These are phyloP conservation scores for Idaea aversata DNA, from an alignment of 2,888 invertebrate genomes.

Conservation along the genomic window DNA sequence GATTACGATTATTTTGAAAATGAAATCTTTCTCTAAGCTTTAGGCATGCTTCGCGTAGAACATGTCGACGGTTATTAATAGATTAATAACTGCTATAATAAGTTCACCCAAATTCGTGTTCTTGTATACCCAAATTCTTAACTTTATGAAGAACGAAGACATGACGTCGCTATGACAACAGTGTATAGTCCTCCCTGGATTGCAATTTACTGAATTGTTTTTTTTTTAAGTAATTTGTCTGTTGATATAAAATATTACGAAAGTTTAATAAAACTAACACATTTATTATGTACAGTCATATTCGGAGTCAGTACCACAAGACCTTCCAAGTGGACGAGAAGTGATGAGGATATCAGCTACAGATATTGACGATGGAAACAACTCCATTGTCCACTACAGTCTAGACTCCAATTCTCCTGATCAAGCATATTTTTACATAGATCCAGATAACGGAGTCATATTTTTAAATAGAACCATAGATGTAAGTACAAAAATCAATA, in stretches of 20 bases:
- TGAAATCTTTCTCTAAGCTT: slow-evolving; percentile 74
- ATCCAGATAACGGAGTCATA: slow-evolving; percentile 91
- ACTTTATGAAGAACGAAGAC: not conserved
- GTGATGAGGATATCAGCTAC: slow-evolving; percentile 96
- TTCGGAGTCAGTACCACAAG: slow-evolving; percentile 90
- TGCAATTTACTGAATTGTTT: too few relatives aligned
- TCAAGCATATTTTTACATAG: slow-evolving; percentile 88
- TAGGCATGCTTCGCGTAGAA: slow-evolving; percentile 77
- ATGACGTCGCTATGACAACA: not conserved
- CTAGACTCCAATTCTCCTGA: slow-evolving; percentile 73
- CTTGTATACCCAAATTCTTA: not conserved
- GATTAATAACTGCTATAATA: not conserved
- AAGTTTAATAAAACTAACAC: slow-evolving; percentile 20
- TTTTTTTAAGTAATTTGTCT: too few relatives aligned
- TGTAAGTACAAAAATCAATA: slow-evolving; percentile 65
- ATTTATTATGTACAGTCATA: slow-evolving; percentile 63
- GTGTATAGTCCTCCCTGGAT: too few relatives aligned
- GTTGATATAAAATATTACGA: not conserved
- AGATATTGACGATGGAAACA: slow-evolving; percentile 94
- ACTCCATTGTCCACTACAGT: slow-evolving; percentile 90
- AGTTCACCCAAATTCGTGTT: not conserved
- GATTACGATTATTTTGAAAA: slow-evolving; percentile 74
- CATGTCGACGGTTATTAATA: slow-evolving; percentile 40
- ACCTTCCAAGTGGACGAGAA: slow-evolving; percentile 84
- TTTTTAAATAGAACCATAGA: slow-evolving; percentile 84